Conservation (phyloP, 2,113 vertebrate species). For the Reinhardtius hippoglossoides region DNA sequence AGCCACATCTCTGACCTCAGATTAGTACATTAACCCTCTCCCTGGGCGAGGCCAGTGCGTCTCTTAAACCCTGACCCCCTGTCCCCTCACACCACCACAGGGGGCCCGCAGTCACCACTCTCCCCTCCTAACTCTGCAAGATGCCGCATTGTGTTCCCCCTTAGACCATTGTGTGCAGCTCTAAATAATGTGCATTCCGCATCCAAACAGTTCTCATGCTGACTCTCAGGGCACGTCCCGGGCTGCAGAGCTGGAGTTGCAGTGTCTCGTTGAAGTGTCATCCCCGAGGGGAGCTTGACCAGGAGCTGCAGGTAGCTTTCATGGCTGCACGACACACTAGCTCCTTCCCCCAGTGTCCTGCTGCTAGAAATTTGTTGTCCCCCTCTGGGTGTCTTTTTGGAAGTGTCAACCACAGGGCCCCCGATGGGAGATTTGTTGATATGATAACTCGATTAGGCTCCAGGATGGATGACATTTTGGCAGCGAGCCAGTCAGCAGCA, state of each 20-base stretch:
- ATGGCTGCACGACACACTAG: constrained; percentile 75
- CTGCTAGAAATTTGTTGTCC: constrained; percentile 92
- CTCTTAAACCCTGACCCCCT: constrained; percentile 79
- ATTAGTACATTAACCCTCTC: constrained; percentile 81
- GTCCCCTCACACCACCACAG: constrained; percentile 71
- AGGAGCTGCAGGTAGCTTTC: constrained; percentile 85
- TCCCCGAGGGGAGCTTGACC: constrained; percentile 77
- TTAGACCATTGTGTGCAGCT: constrained; percentile 57
- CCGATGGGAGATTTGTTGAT: constrained; percentile 84
- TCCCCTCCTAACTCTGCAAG: constrained; percentile 58
- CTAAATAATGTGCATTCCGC: constrained; percentile 67
- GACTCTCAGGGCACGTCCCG: constrained; percentile 18
- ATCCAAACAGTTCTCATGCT: constrained; percentile 37
- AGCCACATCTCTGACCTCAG: constrained; percentile 77
- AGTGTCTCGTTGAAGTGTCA: constrained; percentile 64
- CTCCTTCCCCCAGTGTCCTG: constrained; percentile 76
- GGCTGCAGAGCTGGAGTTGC: constrained; percentile 38
- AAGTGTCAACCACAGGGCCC: constrained; percentile 79
- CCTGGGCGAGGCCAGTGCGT: constrained; percentile 56
- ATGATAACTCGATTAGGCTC: constrained; percentile 92
- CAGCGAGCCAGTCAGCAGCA: constrained; percentile 71
- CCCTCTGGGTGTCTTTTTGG: constrained; percentile 83
- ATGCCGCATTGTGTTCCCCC: constrained; percentile 68
- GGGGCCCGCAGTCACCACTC: constrained; percentile 64
- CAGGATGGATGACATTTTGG: constrained; percentile 81